These are phyloP conservation scores for Tragopan temminckii DNA, from an alignment of 2,797 vertebrate species.

Conservation along the genomic window DNA sequence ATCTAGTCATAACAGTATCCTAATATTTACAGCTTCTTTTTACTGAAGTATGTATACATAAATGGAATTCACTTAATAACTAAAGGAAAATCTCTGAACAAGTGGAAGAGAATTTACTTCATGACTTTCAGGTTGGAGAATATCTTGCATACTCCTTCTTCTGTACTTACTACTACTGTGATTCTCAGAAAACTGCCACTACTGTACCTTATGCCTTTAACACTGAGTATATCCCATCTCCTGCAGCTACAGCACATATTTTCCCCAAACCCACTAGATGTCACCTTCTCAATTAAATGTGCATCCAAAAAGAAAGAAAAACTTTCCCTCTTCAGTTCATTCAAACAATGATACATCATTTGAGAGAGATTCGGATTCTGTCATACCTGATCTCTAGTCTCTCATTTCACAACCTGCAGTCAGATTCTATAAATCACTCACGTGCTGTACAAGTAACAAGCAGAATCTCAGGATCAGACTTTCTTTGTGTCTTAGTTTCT, in stretches of 20 bases:
- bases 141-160: not conserved
- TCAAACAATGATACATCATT: accelerated
- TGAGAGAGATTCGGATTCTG: not conserved
- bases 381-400: not conserved
- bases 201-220: not conserved
- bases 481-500: not conserved
- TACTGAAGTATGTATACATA: not conserved
- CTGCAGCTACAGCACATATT: not conserved
- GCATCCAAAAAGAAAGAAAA: not conserved
- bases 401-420: not conserved
- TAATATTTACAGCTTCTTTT: not conserved
- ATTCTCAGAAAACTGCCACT: not conserved
- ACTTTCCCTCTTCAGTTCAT: not conserved
- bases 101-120: not conserved
- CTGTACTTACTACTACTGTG: not conserved
- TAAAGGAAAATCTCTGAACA: not conserved
- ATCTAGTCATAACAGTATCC: not conserved
- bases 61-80: not conserved
- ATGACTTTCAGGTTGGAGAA: not conserved
- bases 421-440: not conserved
- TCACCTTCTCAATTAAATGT: not conserved
- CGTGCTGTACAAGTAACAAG: not conserved
- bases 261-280: not conserved
- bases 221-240: not conserved
- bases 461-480: not conserved